phyloP scores from a whole-genome alignment of 2,888 invertebrate genomes.

The Cinara cedri region DNA sequence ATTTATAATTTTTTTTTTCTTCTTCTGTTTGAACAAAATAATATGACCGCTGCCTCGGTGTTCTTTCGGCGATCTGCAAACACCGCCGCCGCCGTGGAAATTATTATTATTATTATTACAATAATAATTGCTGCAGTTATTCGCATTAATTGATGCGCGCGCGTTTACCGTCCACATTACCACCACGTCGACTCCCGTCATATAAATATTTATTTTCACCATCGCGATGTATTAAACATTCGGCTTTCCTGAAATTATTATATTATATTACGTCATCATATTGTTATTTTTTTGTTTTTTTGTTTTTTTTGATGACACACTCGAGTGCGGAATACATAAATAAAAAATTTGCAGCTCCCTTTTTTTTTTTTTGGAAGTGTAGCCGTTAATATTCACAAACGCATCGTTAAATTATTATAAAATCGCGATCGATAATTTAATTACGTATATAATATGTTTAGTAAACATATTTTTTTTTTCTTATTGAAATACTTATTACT shows the following conservation, averaged over 20 bases:
- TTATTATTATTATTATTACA: no score
- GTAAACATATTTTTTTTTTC: neutral
- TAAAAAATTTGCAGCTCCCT: neutral
- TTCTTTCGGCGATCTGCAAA: neutral
- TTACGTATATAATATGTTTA: no score
- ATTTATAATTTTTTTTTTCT: neutral
- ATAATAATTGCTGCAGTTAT: no score
- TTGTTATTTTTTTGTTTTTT: neutral
- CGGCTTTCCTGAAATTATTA: neutral
- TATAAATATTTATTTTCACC: neutral
- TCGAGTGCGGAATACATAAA: neutral
- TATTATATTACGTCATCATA: constrained; percentile 21
- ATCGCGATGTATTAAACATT: constrained; percentile 19
- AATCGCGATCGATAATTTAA: no score
- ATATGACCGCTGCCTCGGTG: neutral
- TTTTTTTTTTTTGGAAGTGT: constrained; percentile 11
- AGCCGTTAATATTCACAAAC: no score
- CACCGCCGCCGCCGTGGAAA: neutral
- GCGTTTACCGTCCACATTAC: no score
- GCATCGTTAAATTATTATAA: no score
- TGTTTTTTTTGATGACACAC: constrained; percentile 6
- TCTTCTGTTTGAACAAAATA: neutral
- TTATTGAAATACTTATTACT: no score
- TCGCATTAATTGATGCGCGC: no score
- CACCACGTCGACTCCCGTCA: neutral